Percentiles rank a stretch among this genome's conserved stretches.
Conservation (phyloP, 2,888 invertebrate species). For the Mesochorus sp. region DNA sequence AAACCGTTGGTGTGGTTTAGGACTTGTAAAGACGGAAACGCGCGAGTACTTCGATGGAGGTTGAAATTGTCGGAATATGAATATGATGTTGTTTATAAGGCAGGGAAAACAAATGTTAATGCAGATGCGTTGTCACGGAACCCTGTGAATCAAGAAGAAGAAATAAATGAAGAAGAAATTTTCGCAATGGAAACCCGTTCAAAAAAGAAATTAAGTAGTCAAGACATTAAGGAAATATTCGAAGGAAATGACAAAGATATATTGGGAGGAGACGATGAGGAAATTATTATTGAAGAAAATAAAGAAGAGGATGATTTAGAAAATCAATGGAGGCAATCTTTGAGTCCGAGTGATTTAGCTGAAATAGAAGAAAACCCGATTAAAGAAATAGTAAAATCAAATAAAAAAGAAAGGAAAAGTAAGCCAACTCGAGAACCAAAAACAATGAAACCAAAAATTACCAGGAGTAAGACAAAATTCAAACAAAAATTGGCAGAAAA, state of each 20-base stretch:
- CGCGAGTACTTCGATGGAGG: slow-evolving; percentile 70
- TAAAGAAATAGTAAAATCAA: not conserved
- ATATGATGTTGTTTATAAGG: slow-evolving; percentile 67
- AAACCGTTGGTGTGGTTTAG: slow-evolving; percentile 66
- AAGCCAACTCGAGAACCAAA: not conserved
- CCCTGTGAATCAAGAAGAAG: slow-evolving; percentile 2
- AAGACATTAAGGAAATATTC: slow-evolving; percentile 7
- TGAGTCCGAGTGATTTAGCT: not conserved
- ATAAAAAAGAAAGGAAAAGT: not conserved
- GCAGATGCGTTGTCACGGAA: slow-evolving; percentile 41
- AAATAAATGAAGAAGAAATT: slow-evolving; percentile 22
- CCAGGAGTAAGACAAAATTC: not conserved
- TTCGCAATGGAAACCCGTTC: not conserved
- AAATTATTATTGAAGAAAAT: no score
- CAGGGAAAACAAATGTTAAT: slow-evolving; percentile 40
- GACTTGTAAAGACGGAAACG: slow-evolving; percentile 60
- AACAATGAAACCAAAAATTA: not conserved
- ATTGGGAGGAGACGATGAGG: not conserved
- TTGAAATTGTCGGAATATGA: slow-evolving; percentile 71
- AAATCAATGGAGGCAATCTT: not conserved
- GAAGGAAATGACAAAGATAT: not conserved
- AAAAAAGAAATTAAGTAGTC: not conserved
- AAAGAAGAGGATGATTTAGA: not conserved
- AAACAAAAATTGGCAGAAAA: not conserved
- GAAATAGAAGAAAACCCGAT: not conserved